Base-by-base conservation (phyloP, 2,888 invertebrate genomes). In the Leucoma salicis region DNA sequence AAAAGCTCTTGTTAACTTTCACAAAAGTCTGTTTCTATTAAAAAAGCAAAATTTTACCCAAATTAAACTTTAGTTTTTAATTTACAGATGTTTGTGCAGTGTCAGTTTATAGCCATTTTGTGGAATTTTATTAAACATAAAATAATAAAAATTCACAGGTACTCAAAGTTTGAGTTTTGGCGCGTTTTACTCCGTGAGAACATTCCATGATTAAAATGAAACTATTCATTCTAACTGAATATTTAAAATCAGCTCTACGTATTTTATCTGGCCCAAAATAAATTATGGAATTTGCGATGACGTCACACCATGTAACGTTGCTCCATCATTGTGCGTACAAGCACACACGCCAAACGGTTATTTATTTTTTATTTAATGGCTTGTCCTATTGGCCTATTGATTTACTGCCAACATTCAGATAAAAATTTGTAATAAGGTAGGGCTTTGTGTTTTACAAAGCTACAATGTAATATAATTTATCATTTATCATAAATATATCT, bases 281-380 rank as follows among this genome's bases (percentile, higher is more conserved):
- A 47, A 51, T 58, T 33, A 62, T 48, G 48, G 57, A 51, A 59
- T 62, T 56, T 33, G 44, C 31, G 32, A 36, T 61, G 60, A 61
- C 63, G 63, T 62, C 46, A 34, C 25, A 28, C 40, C 39, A 46
- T 39, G 28, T 24, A 44, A 33, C 16, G 43, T 41, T 35, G 8
- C 36, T 42, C 40, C 31, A 39, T 39, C 38, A 28, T 27, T 35
- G 13, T 46, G 43, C 47, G 46, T 60, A 49, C 33, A 46, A 43
- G 42, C 44, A 42, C 35, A 24, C 49, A 43, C 7, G 6, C 18
- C 5, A 44, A 33, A 41, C 10, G 38, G 25, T 41, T 41, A 6
- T 35, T 35, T 27, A 4, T 29, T 29, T 14, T 45, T 42, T 43
- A 37, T 55, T 48, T 46, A 33, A 42, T 48, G 31, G 15, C 18